Evolutionary conservation across 2,888 invertebrate species (phyloP).

Genomic region (Drosophila infuscata): DNA sequence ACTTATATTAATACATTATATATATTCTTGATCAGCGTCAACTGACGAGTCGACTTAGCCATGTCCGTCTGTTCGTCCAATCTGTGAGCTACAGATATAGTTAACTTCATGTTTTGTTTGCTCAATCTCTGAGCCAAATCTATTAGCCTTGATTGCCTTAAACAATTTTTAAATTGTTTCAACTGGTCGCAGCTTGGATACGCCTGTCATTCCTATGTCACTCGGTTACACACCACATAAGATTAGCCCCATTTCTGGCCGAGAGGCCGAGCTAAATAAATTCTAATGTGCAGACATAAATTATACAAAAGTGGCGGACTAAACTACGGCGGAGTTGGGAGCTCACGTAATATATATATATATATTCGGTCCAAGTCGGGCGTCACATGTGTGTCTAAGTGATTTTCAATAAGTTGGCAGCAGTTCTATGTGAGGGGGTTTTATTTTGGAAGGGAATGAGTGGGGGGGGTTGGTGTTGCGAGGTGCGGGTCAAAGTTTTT

Average conservation of each 20-base stretch:
- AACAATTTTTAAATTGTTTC: constrained; percentile 36
- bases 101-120: neutral
- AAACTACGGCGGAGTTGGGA: constrained; percentile 13
- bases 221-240: constrained; percentile 15
- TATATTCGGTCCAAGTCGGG: constrained; percentile 20
- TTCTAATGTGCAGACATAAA: constrained; percentile 63
- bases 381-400: constrained; percentile 79
- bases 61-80: neutral
- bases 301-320: constrained; percentile 59
- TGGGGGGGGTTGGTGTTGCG: neutral
- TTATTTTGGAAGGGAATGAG: neutral
- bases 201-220: constrained; percentile 49
- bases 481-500: constrained; percentile 70
- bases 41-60: neutral
- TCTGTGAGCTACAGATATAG: neutral
- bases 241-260: constrained; percentile 39
- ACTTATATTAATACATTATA: neutral
- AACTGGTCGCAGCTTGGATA: constrained; percentile 42
- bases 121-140: neutral
- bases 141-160: constrained; percentile 33
- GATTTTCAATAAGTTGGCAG: constrained; percentile 78
- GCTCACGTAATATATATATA: constrained; percentile 65
- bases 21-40: neutral
- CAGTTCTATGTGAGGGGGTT: constrained; percentile 22
- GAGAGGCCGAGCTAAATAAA: constrained; percentile 40